Conservation (phyloP, 1,140 invertebrate genomes). For the Pseudomyrmex dendroicus region DNA sequence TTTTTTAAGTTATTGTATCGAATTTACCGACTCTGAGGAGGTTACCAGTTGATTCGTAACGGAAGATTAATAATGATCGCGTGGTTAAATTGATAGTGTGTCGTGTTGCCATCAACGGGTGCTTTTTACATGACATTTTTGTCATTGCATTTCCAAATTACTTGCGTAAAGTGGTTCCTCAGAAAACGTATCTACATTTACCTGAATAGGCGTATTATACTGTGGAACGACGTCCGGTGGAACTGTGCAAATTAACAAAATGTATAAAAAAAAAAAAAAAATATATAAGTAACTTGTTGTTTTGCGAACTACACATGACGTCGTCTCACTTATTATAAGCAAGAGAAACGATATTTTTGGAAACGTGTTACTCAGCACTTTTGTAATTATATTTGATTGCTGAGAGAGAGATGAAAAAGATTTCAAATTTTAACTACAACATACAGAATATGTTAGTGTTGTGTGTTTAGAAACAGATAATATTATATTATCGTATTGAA, state of each 20-base stretch:
- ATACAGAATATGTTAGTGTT: conserved; percentile 84
- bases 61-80: background rate
- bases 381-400: conserved; percentile 78
- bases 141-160: conserved; percentile 32
- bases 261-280: conserved; percentile 20
- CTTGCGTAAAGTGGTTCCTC: conserved; percentile 65
- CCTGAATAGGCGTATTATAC: conserved; percentile 71
- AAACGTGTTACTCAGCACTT: conserved; percentile 78
- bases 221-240: conserved; percentile 22
- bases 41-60: conserved; percentile 12
- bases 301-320: conserved; percentile 21
- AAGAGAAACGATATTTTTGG: conserved; percentile 80
- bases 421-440: conserved; percentile 78
- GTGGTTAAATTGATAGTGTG: conserved; percentile 8
- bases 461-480: conserved; percentile 83
- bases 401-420: conserved; percentile 60
- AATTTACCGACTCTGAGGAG: conserved; percentile 26
- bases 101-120: conserved; percentile 11
- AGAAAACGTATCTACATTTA: conserved; percentile 71
- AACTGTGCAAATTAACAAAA: conserved; percentile 2
- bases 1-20: conserved; percentile 35
- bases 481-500: conserved; percentile 84
- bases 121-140: background rate
- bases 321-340: conserved; percentile 68
- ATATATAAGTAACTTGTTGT: conserved; percentile 54